A percentile compares a stretch with the other conserved stretches of the same genome.
Conservation (phyloP, 1,140 invertebrate genomes). For the Druon quercuslanigerum region DNA sequence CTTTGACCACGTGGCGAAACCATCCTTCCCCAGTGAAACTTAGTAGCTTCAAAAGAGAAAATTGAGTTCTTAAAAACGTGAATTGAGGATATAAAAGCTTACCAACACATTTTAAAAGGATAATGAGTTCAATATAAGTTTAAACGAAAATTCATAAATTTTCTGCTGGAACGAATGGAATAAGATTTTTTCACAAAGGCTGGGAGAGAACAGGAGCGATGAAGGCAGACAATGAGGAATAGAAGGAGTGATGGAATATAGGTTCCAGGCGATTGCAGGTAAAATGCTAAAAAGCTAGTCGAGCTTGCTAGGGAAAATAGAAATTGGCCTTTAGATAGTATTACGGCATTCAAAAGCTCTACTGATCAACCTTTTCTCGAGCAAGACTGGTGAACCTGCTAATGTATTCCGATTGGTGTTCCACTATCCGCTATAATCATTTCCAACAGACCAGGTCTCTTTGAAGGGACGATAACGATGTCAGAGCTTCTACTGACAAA, state of each 20-base stretch:
- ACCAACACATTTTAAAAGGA: background rate
- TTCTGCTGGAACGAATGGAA: background rate
- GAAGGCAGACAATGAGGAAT: conserved; percentile 27
- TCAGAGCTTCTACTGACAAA: conserved; percentile 47
- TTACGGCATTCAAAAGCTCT: conserved; percentile 7
- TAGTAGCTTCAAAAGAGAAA: background rate
- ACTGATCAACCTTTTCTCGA: conserved; percentile 10
- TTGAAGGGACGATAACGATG: conserved; percentile 48
- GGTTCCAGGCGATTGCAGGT: conserved; percentile 30
- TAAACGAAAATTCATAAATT: background rate
- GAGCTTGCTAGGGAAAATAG: background rate
- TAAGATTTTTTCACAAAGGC: conserved; percentile 23
- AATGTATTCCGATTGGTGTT: conserved; percentile 58
- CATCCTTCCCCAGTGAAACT: background rate
- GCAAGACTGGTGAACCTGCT: conserved; percentile 30
- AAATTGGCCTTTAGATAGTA: conserved; percentile 14
- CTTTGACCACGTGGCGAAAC: conserved; percentile 15
- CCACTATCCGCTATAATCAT: conserved; percentile 44
- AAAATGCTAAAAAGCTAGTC: conserved; percentile 37
- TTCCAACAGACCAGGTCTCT: conserved; percentile 44
- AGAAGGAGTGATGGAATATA: conserved; percentile 30
- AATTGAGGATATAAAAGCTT: background rate
- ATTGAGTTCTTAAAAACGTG: background rate
- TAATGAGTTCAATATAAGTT: background rate
- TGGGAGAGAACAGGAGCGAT: background rate